Evolutionary conservation across 2,888 invertebrate species (phyloP).

Genomic region (Yponomeuta evonymella): DNA sequence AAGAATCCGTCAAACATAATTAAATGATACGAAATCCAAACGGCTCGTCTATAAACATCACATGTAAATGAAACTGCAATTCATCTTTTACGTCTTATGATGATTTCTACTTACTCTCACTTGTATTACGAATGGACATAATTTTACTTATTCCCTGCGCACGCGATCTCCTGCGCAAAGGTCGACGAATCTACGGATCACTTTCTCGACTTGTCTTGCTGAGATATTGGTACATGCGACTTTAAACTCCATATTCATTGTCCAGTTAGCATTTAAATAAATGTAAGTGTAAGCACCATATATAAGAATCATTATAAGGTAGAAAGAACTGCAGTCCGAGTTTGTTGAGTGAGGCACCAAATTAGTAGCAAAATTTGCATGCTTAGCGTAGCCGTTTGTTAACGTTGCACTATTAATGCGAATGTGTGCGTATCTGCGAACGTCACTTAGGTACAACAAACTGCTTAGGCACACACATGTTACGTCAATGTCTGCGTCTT

Average conservation of each 20-base stretch:
- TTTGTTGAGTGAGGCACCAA: too few relatives aligned
- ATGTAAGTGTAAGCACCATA: too few relatives aligned
- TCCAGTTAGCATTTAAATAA: too few relatives aligned
- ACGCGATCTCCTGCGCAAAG: conserved; percentile 49
- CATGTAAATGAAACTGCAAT: neutral
- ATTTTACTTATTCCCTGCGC: conserved; percentile 59
- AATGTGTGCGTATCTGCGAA: too few relatives aligned
- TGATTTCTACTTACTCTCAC: conserved; percentile 1
- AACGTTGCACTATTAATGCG: too few relatives aligned
- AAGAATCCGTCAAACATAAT: neutral
- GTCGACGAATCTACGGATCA: conserved; percentile 52
- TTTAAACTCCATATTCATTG: neutral
- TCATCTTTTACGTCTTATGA: neutral
- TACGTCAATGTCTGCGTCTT: too few relatives aligned
- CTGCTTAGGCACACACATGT: too few relatives aligned
- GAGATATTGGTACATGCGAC: neutral
- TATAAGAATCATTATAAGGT: too few relatives aligned
- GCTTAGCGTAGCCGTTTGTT: too few relatives aligned
- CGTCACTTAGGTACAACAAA: too few relatives aligned
- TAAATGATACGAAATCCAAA: neutral
- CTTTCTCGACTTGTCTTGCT: conserved; percentile 40
- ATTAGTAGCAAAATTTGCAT: too few relatives aligned
- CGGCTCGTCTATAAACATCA: neutral
- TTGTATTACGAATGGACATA: neutral
- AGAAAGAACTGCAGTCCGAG: too few relatives aligned